These are phyloP conservation scores for Bombus pyrosoma DNA, from an alignment of 1,140 invertebrate species.

Conservation along the genomic window DNA sequence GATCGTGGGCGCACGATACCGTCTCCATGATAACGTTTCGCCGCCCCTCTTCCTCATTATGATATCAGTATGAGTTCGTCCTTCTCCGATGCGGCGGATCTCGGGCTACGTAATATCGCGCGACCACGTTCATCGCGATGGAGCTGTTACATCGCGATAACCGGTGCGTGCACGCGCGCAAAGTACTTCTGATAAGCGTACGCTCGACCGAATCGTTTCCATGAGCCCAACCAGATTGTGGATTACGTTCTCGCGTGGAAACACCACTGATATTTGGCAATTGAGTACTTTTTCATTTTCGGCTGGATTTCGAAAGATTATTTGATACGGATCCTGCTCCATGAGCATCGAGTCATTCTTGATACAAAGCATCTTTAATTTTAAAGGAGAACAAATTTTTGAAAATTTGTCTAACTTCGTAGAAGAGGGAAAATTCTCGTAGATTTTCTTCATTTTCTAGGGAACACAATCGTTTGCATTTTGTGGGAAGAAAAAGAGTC, in stretches of 20 bases:
- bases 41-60: neutral
- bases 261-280: neutral
- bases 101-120: constrained; percentile 57
- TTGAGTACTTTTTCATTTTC: neutral
- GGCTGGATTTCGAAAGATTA: neutral
- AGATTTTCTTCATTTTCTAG: neutral
- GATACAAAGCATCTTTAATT: neutral
- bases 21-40: constrained; percentile 37
- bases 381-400: neutral
- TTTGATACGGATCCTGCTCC: neutral
- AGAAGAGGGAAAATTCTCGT: neutral
- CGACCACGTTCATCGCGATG: constrained; percentile 59
- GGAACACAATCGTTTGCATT: neutral
- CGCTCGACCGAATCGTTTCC: constrained; percentile 40
- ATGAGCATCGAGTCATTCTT: too few relatives aligned
- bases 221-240: neutral
- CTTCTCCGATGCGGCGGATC: constrained; percentile 16
- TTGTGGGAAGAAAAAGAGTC: too few relatives aligned
- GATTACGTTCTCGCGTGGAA: neutral
- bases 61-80: constrained; percentile 46
- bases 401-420: too few relatives aligned
- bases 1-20: constrained; percentile 54
- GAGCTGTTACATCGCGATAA: constrained; percentile 37
- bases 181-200: constrained; percentile 1
- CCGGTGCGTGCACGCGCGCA: constrained; percentile 6